Evolutionary conservation across 1,140 invertebrate species (phyloP).

Genomic region (Harpegnathos saltator): DNA sequence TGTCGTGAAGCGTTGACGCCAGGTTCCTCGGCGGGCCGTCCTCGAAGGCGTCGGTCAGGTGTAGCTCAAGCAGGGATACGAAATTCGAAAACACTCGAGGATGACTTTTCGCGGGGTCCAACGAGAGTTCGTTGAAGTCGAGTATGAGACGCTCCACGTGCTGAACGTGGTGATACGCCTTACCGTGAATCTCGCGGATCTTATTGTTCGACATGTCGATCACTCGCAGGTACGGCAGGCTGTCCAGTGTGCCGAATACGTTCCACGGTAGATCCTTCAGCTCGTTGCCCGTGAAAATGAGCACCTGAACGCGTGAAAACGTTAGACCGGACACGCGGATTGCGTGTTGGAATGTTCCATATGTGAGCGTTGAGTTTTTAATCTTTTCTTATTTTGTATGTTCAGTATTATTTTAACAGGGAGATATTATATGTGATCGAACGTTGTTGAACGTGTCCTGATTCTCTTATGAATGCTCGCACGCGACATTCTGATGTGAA

Average conservation of each 20-base stretch:
- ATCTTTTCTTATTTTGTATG: too few species aligned
- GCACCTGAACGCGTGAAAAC: constrained; percentile 83
- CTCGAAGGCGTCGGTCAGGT: constrained; percentile 92
- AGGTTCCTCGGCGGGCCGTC: constrained; percentile 88
- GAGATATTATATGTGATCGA: too few species aligned
- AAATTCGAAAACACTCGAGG: constrained; percentile 93
- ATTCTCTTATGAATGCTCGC: too few species aligned
- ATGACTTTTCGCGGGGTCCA: constrained; percentile 88
- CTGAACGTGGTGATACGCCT: constrained; percentile 91
- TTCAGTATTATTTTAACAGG: too few species aligned
- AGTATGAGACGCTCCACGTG: constrained; percentile 91
- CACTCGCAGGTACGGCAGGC: constrained; percentile 87
- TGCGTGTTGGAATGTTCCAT: too few species aligned
- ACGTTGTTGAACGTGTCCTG: too few species aligned
- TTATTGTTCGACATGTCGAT: constrained; percentile 93
- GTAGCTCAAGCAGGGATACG: constrained; percentile 89
- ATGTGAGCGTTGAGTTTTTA: too few species aligned
- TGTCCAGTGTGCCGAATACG: constrained; percentile 89
- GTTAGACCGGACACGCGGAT: constrained; percentile 12
- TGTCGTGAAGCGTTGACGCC: constrained; percentile 89
- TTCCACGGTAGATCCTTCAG: constrained; percentile 90
- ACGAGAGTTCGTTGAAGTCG: constrained; percentile 90
- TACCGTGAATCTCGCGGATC: constrained; percentile 91
- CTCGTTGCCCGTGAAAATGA: constrained; percentile 92
- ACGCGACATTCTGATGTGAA: too few species aligned